These are phyloP conservation scores for Caenorhabditis brenneri DNA, from an alignment of 1,140 invertebrate genomes.

Conservation along the genomic window DNA sequence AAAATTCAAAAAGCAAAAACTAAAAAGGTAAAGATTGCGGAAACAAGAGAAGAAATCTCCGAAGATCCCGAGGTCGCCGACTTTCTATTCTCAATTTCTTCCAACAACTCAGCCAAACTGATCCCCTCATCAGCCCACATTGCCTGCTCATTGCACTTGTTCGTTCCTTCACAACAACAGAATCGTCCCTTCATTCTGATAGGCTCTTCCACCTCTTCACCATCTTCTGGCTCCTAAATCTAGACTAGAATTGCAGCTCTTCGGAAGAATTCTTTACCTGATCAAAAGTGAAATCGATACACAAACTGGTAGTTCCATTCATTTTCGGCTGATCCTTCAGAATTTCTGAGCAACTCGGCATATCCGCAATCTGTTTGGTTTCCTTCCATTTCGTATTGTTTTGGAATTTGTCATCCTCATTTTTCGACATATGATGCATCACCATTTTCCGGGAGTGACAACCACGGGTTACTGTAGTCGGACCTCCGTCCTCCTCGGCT, in stretches of 20 bases:
- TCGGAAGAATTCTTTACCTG: no score
- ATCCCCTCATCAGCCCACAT: constrained; percentile 43
- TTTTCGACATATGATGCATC: constrained; percentile 43
- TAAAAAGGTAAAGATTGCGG: not conserved
- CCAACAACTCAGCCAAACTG: not conserved
- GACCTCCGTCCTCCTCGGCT: constrained; percentile 41
- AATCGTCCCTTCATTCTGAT: constrained; percentile 37
- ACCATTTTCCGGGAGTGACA: constrained; percentile 49
- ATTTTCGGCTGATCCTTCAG: not conserved
- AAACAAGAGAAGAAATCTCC: not conserved
- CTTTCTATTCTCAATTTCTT: constrained; percentile 10
- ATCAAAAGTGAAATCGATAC: constrained; percentile 33
- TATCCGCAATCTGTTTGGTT: constrained; percentile 23
- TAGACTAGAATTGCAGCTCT: no score
- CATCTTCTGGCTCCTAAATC: not conserved
- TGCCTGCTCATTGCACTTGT: constrained; percentile 51
- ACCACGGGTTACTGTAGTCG: constrained; percentile 41
- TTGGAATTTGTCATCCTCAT: constrained; percentile 47
- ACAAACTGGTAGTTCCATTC: constrained; percentile 37
- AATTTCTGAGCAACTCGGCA: constrained; percentile 39
- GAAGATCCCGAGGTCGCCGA: not conserved
- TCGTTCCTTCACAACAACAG: constrained; percentile 40
- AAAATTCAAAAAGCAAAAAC: not conserved
- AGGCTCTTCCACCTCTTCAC: constrained; percentile 7
- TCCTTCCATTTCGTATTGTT: constrained; percentile 50